These are phyloP conservation scores for Brachionus rubens DNA, from an alignment of 1,140 invertebrate genomes.

Conservation along the genomic window DNA sequence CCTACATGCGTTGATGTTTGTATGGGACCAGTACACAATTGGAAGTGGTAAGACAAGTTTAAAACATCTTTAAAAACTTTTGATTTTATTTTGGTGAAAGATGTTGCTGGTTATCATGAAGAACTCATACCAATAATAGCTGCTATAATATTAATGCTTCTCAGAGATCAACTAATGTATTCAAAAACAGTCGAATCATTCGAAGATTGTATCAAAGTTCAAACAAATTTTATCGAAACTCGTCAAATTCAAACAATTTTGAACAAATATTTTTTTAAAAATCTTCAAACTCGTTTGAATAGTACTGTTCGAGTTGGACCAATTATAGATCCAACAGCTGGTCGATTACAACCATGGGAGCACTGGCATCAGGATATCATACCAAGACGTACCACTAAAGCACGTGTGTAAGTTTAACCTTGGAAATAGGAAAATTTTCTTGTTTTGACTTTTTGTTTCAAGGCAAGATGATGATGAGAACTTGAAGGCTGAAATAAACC, in stretches of 20 bases:
- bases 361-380: conserved; percentile 44
- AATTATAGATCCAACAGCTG: conserved; percentile 43
- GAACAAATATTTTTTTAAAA: conserved; percentile 27
- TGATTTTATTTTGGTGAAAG: neutral
- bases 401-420: neutral
- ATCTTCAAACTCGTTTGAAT: conserved; percentile 8
- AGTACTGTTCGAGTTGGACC: conserved; percentile 2
- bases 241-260: conserved; percentile 43
- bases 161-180: conserved; percentile 17
- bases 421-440: neutral
- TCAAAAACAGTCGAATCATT: neutral
- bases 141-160: conserved; percentile 26
- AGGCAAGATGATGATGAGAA: conserved; percentile 8
- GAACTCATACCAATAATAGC: conserved; percentile 33
- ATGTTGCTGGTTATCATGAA: conserved; percentile 27
- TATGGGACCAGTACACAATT: conserved; percentile 46
- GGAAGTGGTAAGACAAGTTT: neutral
- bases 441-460: neutral
- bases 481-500: neutral
- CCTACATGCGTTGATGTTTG: conserved; percentile 18
- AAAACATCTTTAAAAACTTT: neutral
- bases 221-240: conserved; percentile 20
- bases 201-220: neutral
- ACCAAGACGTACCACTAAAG: neutral
- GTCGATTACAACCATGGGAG: conserved; percentile 43